Conservation (phyloP, 2,797 vertebrate species). For the Gadopsis marmoratus region DNA sequence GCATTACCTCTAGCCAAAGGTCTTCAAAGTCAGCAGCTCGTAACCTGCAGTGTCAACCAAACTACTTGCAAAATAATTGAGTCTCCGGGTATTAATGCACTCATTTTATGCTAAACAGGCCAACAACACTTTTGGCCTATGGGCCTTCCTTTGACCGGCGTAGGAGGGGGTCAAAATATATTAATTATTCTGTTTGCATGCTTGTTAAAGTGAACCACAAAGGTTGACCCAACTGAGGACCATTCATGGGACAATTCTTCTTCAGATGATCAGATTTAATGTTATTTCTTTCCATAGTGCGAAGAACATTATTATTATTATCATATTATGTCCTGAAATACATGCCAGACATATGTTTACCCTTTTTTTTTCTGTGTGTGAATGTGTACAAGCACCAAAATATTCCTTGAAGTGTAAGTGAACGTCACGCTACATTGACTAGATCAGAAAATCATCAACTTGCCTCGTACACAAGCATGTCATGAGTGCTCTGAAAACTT, state of each 20-base stretch:
- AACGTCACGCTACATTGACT: slow-evolving; percentile 9
- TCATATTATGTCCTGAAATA: neutral
- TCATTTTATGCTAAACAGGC: slow-evolving; percentile 78
- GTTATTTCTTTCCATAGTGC: slow-evolving; percentile 31
- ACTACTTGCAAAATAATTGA: slow-evolving; percentile 81
- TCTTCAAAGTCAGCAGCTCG: slow-evolving; percentile 67
- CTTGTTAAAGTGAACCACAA: slow-evolving; percentile 65
- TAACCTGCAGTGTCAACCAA: slow-evolving; percentile 75
- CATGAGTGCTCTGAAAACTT: slow-evolving; percentile 45
- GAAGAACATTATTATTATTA: neutral
- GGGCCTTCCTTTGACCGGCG: slow-evolving; percentile 72
- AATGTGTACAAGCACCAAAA: slow-evolving; percentile 11
- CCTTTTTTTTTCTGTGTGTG: neutral
- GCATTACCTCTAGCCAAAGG: slow-evolving; percentile 58
- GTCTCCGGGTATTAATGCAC: slow-evolving; percentile 76
- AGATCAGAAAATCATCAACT: slow-evolving; percentile 67
- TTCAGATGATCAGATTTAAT: slow-evolving; percentile 45
- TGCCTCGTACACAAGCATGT: slow-evolving; percentile 28
- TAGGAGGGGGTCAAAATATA: slow-evolving; percentile 74
- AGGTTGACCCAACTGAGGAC: slow-evolving; percentile 60
- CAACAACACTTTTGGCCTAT: slow-evolving; percentile 73
- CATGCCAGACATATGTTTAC: neutral
- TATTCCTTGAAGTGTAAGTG: slow-evolving; percentile 34
- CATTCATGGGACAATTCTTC: slow-evolving; percentile 44
- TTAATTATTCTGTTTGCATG: slow-evolving; percentile 75